Evolutionary conservation across 2,888 invertebrate genomes (phyloP), one percentile per base, ranked within the genome.

Genomic region (Lasiommata megera): DNA sequence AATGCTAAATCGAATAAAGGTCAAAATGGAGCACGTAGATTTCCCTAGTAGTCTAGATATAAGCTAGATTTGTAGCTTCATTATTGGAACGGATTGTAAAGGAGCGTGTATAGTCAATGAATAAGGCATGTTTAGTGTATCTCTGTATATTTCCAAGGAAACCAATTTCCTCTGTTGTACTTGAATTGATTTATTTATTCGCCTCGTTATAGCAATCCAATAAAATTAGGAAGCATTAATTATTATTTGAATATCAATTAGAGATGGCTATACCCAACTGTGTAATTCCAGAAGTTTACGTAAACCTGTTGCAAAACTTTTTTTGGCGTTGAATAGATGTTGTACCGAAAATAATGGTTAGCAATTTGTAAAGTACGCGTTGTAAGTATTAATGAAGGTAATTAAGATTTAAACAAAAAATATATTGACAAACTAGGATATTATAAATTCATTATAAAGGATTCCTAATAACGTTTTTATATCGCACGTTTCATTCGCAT

Each of bases 41-140:
- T 55, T 53, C 77, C 79, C 77, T 86, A 85, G 82, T 71, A 62
- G 73, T 71, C 77, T 87, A 88, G 83, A 65, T 50, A 67, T 71
- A 82, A 80, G 79, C 70, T 73, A 73, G 67, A 62, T 71, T 68
- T 64, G 64, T 65, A 47, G 47, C 52, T 23, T 47, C 37, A 46
- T 18, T 44, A 12, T 68, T 55, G 63, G 67, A 66, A 58, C 63
- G 64, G 48, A 61, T 51, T 67, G 67, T 56, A 47, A 76, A 71
- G 73, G 70, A 67, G 62, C 70, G 65, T 71, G 54, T 54, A 54
- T 37, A 44, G 43, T 23, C 9, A 44, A 44, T 44, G 31, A 46
- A 46, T 6, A 11, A 31, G 16, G 29, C 31, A 11, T 46, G 46
- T 46, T 43, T n/a, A 28, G 11, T 23, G n/a, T 6, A 31, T 6